Base-by-base conservation (phyloP, 2,797 vertebrate species). In the Alca torda region DNA sequence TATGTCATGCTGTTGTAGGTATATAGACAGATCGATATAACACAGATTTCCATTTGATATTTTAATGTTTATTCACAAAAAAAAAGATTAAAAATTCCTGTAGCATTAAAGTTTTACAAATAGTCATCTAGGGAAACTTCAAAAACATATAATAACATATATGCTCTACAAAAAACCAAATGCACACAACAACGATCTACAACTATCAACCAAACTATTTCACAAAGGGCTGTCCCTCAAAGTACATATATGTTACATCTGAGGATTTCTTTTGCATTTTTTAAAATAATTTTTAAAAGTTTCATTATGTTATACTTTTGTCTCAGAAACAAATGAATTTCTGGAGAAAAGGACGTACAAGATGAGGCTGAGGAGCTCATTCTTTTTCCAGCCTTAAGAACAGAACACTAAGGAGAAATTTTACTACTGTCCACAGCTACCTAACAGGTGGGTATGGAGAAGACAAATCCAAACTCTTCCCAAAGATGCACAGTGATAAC, bases 181-280 rank as follows among this genome's bases (percentile, higher is more conserved):
- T 8, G 6, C 17, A 53, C 14, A 24, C 20, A 78, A 56, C 13
- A 43, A 10, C 0, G 0, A 72, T 16, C 33, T 51, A 56, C 17
- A 80, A 8, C 20, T 89, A 35, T 26, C 28, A n/a, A 57, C 2
- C 30, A 57, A 70, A 45, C 3, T 43, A 16, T 37, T 72, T 78
- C n/a, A 59, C 30, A 84, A 75, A 61, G 9, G 2, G 8, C 11
- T 80, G 13, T 33, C 4, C 4, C 33, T 93, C 31, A 31, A 89
- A 72, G 17, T 50, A 78, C 4, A 18, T 19, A 4, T 4, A 65
- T 14, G 6, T 31, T 57, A 56, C n/a, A 68, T 54, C 45, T 64
- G 30, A 80, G 76, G n/a, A 60, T n/a, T 72, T 83, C 8, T 78
- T 77, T 37, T 59, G 4, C 21, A 24, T 16, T 81, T 80, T 89